Percentiles rank a stretch among this genome's conserved stretches.
phyloP scores from a whole-genome alignment of 2,888 invertebrate species.

The Andrena bucephala region DNA sequence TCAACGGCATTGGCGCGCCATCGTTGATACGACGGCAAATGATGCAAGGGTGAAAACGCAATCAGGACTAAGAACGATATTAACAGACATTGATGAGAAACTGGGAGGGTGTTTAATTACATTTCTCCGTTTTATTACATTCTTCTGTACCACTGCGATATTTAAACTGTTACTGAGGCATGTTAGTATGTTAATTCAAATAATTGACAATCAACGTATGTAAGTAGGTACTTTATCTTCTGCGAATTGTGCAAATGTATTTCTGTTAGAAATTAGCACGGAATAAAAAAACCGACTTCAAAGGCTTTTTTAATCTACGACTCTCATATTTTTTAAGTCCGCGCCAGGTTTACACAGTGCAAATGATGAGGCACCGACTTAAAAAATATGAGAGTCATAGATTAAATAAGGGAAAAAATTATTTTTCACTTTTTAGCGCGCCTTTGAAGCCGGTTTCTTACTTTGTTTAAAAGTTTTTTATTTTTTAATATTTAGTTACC shows the following conservation, averaged over 20 bases:
- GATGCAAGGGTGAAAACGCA: slow-evolving; percentile 62
- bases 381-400: too few species aligned
- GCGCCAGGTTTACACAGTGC: too few species aligned
- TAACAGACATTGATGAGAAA: slow-evolving; percentile 72
- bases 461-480: too few species aligned
- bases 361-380: too few species aligned
- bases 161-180: background rate
- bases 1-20: slow-evolving; percentile 65
- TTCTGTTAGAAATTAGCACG: background rate
- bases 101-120: slow-evolving; percentile 77
- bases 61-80: slow-evolving; percentile 61
- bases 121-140: slow-evolving; percentile 75
- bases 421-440: too few species aligned
- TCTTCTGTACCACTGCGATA: slow-evolving; percentile 58
- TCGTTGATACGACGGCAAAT: slow-evolving; percentile 68
- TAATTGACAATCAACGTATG: background rate
- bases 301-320: too few species aligned
- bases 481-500: too few species aligned
- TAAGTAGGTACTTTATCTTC: background rate
- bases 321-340: too few species aligned
- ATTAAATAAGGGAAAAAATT: too few species aligned
- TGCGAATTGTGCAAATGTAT: background rate
- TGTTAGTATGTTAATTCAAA: background rate
- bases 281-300: too few species aligned
- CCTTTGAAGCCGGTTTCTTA: too few species aligned